Percentiles rank a stretch among this genome's conserved stretches.
Conservation (phyloP, 1,140 invertebrate genomes). For the Telenomus remus region DNA sequence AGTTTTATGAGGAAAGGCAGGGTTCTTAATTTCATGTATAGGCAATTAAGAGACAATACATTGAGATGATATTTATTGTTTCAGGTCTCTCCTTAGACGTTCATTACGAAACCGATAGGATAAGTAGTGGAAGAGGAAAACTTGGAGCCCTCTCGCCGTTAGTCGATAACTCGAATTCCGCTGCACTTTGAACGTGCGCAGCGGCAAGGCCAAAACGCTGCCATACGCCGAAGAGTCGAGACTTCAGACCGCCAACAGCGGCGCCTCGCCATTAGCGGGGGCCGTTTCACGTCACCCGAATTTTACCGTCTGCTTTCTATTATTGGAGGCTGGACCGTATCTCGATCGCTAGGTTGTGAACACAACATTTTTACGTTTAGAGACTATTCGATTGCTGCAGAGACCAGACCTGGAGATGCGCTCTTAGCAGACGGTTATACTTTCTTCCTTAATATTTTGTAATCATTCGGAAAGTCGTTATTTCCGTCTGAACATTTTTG, state of each 20-base stretch:
- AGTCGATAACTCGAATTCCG: conserved; percentile 83
- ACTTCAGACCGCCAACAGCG: conserved; percentile 45
- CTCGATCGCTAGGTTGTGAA: conserved; percentile 49
- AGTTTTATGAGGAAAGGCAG: no score
- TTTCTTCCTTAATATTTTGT: neutral
- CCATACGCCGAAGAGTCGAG: conserved; percentile 47
- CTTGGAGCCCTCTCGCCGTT: conserved; percentile 86
- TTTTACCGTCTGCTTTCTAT: conserved; percentile 39
- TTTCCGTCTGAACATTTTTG: neutral
- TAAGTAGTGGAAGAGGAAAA: conserved; percentile 80
- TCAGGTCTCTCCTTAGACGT: conserved; percentile 83
- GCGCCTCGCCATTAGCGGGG: conserved; percentile 29
- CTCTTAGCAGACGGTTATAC: neutral
- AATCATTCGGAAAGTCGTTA: neutral
- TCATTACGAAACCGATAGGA: conserved; percentile 85
- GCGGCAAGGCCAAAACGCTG: conserved; percentile 47
- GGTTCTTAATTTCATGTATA: no score
- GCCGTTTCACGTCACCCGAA: conserved; percentile 29
- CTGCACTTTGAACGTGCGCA: conserved; percentile 77
- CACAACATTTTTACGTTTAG: conserved; percentile 44
- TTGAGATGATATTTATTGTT: conserved; percentile 44
- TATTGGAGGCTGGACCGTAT: conserved; percentile 5
- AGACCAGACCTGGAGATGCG: neutral
- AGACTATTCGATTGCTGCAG: neutral
- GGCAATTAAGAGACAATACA: neutral